A percentile compares a stretch with the other conserved stretches of the same genome.
Evolutionary conservation across 2,797 vertebrate genomes (phyloP).

Genomic region (Mormyrus proboscirostris): DNA sequence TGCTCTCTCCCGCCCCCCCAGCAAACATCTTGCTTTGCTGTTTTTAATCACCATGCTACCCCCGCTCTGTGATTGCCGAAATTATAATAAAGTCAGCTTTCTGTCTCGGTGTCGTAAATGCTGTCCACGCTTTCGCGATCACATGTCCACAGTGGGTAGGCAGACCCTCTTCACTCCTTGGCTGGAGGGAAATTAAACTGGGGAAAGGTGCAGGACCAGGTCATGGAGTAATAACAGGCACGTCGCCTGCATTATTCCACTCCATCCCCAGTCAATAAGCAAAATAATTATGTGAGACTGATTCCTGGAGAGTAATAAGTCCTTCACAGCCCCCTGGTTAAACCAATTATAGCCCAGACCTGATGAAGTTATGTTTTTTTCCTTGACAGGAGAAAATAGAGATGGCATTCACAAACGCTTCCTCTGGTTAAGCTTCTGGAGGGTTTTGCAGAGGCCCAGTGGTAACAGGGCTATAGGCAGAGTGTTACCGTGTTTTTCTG

Average conservation of each 20-base stretch:
- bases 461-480: not conserved
- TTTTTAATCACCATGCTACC: conserved; percentile 16
- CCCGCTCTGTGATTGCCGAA: not conserved
- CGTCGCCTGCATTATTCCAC: conserved; percentile 24
- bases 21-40: not conserved
- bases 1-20: conserved; percentile 2
- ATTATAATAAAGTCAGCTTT: conserved; percentile 19
- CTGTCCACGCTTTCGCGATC: conserved; percentile 18
- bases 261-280: conserved; percentile 46
- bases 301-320: conserved; percentile 45
- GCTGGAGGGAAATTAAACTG: conserved; percentile 47
- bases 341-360: conserved; percentile 43
- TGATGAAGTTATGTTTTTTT: conserved; percentile 39
- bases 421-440: not conserved
- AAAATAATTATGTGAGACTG: conserved; percentile 47
- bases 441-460: not conserved
- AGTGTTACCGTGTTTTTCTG: not conserved
- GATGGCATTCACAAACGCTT: conserved; percentile 21
- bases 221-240: conserved; percentile 39
- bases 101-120: conserved; percentile 4
- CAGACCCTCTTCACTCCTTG: conserved; percentile 24
- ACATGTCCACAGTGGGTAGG: not conserved
- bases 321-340: conserved; percentile 47
- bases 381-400: conserved; percentile 21
- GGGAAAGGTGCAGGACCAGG: conserved; percentile 41